phyloP scores from a whole-genome alignment of 2,888 invertebrate genomes.

The Ectemnius continuus region DNA sequence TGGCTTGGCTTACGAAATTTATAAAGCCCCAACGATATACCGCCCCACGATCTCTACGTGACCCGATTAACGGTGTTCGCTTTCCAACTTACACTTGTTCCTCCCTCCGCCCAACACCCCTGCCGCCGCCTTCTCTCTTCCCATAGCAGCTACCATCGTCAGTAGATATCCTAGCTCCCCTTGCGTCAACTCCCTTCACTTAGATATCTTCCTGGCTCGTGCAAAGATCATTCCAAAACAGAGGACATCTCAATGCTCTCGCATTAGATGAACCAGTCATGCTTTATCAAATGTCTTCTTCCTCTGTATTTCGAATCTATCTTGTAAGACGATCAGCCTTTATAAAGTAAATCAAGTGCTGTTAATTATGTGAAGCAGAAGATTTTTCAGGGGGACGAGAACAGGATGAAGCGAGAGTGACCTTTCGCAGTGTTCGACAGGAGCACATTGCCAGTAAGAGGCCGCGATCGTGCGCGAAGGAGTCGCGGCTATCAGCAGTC shows the following conservation, averaged over 20 bases:
- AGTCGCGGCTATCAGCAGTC: conserved; percentile 29
- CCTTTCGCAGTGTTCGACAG: conserved; percentile 24
- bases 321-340: conserved; percentile 1
- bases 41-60: conserved; percentile 15
- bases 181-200: no score
- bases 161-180: no score
- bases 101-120: no score
- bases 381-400: conserved; percentile 7
- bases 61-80: conserved; percentile 5
- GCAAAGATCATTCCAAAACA: no score
- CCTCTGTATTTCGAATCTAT: no score
- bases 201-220: no score
- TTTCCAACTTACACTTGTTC: conserved; percentile 31
- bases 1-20: conserved; percentile 48
- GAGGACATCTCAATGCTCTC: no score
- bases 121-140: no score
- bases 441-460: conserved; percentile 29
- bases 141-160: no score
- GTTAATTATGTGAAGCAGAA: no score
- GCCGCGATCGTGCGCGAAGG: conserved; percentile 17
- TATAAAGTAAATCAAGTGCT: not conserved
- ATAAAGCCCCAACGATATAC: conserved; percentile 38
- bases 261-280: no score
- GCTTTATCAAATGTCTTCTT: no score
- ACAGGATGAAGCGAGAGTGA: conserved; percentile 13